Evolutionary conservation across 2,888 invertebrate species (phyloP).

Genomic region (Ectemnius cavifrons): DNA sequence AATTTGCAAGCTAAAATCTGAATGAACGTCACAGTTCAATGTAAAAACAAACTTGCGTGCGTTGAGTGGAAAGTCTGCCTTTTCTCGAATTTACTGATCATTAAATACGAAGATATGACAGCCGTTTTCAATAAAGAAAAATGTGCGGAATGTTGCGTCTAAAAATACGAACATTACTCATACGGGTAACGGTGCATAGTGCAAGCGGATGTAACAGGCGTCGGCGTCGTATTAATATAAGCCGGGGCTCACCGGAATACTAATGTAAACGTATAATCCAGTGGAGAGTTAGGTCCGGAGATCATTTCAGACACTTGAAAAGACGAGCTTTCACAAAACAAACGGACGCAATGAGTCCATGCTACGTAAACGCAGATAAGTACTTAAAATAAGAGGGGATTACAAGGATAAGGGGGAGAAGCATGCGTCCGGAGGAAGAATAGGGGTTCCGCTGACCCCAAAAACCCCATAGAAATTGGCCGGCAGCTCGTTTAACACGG

Average conservation of each 20-base stretch:
- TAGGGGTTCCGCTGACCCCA: conserved; percentile 5
- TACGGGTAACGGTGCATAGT: neutral
- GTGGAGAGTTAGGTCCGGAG: neutral
- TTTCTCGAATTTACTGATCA: too few relatives aligned
- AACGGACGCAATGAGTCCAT: neutral
- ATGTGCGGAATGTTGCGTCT: too few relatives aligned
- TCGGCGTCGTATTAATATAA: neutral
- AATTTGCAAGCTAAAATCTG: too few relatives aligned
- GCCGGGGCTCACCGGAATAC: neutral
- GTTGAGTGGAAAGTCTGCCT: too few relatives aligned
- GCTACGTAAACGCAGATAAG: neutral
- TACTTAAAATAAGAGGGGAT: conserved; percentile 9
- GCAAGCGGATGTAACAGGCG: neutral
- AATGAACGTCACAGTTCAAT: too few relatives aligned
- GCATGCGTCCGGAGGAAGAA: conserved; percentile 15
- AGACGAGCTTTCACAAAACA: neutral
- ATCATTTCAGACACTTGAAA: neutral
- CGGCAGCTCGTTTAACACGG: conserved; percentile 38
- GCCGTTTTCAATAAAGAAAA: too few relatives aligned
- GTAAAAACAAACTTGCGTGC: too few relatives aligned
- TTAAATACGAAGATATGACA: too few relatives aligned
- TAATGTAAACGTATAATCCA: neutral
- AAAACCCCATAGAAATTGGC: conserved; percentile 30
- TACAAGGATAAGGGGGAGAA: conserved; percentile 10
- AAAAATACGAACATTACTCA: too few relatives aligned